Base-by-base conservation (phyloP, 2,113 vertebrate species). In the Clarias macrocephalus region DNA sequence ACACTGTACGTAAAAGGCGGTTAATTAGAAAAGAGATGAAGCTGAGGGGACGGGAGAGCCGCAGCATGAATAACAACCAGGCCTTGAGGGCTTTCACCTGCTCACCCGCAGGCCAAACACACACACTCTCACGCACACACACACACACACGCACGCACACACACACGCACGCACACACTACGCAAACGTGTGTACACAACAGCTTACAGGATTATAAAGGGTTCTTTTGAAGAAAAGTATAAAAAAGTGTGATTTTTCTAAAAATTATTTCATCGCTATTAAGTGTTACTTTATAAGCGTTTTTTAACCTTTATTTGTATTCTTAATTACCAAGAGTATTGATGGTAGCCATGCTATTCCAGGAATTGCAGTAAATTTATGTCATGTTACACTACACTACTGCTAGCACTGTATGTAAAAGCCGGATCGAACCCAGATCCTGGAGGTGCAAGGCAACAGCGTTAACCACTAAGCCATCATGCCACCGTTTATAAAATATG, bases 191-290 rank as follows among this genome's bases (percentile, higher is more conserved):
- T 95, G 92, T 94, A 96, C 94, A 96, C 95, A 96, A 93, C 95
- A 95, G 95, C 94, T 96, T 95, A 97, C 95, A 96, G 96, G 96
- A 96, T 96, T 96, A 96, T 95, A 96, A 94, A 95, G 95, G 93
- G 95, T 95, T 95, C 8, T 94, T 94, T 86, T 48, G 30, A 33
- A 88, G 63, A 30, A 91, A 94, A 89, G 18, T 19, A 60, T 68
- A 42, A 23, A 30, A 30, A 42, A 28, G 60, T 65, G 62, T 65
- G n/a, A 65, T n/a, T 23, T 65, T 3, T 68, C n/a, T 28, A 15
- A 28, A 57, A 57, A 57, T 57, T 2, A 16, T 15, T 57, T 15
- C 13, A 57, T 15, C 56, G 2, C 56, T 15, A 57, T 16, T 57
- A 57, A 57, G 3, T 57, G 12, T 16, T 57, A 13, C 56, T 16